Evolutionary conservation across 2,113 vertebrate species (phyloP).

Genomic region (Takifugu bimaculatus): DNA sequence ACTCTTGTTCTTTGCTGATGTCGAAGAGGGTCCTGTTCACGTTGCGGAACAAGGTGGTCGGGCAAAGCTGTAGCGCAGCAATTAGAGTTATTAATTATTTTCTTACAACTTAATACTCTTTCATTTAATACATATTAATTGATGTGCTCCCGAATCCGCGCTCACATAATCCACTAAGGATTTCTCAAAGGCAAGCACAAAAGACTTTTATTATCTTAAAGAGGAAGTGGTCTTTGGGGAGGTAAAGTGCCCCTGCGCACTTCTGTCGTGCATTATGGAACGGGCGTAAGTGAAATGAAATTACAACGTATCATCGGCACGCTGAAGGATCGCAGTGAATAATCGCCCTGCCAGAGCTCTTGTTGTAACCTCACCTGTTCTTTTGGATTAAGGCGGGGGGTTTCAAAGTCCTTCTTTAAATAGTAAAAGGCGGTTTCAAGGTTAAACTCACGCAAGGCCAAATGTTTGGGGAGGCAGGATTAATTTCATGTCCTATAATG

Average conservation of each 20-base stretch:
- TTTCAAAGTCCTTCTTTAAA: constrained; percentile 21
- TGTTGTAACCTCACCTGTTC: constrained; percentile 59
- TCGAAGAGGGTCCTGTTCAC: constrained; percentile 26
- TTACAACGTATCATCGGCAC: constrained; percentile 66
- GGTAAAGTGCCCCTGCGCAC: constrained; percentile 50
- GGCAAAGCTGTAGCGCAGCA: constrained; percentile 41
- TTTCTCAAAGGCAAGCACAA: constrained; percentile 72
- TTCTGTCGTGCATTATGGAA: constrained; percentile 67
- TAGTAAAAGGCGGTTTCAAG: constrained; percentile 61
- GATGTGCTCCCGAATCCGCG: constrained; percentile 59
- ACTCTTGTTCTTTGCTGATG: constrained; percentile 18
- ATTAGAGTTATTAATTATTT: constrained; percentile 71
- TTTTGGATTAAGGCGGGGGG: constrained; percentile 37
- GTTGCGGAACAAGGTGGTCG: constrained; percentile 26
- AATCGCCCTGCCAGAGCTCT: constrained; percentile 58
- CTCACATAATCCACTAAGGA: constrained; percentile 69
- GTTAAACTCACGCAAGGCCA: constrained; percentile 67
- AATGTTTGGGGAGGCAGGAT: constrained; percentile 66
- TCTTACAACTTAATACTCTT: constrained; percentile 69
- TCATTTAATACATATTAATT: constrained; percentile 75
- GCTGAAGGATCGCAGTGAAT: constrained; percentile 60
- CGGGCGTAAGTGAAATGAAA: constrained; percentile 72
- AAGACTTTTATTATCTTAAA: constrained; percentile 71
- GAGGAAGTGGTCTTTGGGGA: constrained; percentile 71
- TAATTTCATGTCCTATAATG: constrained; percentile 73